Evolutionary conservation across 2,797 vertebrate species (phyloP).

Genomic region (Sebastolobus altivelis): DNA sequence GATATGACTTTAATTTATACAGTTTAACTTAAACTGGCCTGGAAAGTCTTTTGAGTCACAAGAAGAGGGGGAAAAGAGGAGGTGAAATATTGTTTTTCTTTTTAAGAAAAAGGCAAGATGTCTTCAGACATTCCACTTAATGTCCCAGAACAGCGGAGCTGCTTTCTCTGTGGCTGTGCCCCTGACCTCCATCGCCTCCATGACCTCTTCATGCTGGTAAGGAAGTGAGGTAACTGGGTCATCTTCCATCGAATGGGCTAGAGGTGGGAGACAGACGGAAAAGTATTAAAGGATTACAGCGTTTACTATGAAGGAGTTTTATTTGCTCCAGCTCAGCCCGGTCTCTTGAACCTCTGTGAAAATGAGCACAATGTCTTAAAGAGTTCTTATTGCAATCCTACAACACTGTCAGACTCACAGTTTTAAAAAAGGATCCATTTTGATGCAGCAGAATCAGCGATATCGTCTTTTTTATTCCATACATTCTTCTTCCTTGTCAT

Average conservation of each 20-base stretch:
- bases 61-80: neutral
- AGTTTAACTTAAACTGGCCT: constrained; percentile 9
- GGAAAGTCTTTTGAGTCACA: constrained; percentile 9
- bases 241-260: constrained; percentile 43
- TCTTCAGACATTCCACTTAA: constrained; percentile 73
- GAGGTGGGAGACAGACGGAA: neutral
- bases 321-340: neutral
- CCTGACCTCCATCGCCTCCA: constrained; percentile 15
- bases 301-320: neutral
- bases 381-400: neutral
- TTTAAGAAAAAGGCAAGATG: constrained; percentile 11
- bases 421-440: neutral
- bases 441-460: neutral
- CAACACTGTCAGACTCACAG: no score
- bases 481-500: no score
- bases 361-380: neutral
- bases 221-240: constrained; percentile 45
- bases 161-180: constrained; percentile 64
- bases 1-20: neutral
- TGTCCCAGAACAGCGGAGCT: constrained; percentile 69
- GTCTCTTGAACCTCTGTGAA: neutral
- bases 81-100: neutral
- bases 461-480: neutral
- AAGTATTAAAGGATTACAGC: neutral
- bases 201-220: constrained; percentile 39